A percentile compares a stretch with the other conserved stretches of the same genome.
Evolutionary conservation across 2,797 vertebrate genomes (phyloP).

Genomic region (Nasua narica): DNA sequence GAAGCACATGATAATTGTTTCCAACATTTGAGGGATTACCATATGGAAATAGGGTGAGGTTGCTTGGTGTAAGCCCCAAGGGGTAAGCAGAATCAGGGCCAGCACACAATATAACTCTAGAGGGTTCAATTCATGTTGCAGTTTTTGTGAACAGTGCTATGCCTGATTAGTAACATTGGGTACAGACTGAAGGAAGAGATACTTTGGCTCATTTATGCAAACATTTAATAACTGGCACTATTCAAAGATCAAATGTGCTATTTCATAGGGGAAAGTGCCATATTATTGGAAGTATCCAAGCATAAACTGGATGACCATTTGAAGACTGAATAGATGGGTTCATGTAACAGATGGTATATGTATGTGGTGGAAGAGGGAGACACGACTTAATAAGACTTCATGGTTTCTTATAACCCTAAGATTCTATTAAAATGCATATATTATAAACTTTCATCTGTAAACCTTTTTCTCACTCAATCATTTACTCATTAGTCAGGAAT

Average conservation of each 20-base stretch:
- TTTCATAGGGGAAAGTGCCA: not conserved
- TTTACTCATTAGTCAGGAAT: constrained; percentile 32
- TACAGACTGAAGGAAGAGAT: not conserved
- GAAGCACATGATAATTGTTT: not conserved
- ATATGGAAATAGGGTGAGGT: not conserved
- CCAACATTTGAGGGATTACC: not conserved
- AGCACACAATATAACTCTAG: not conserved
- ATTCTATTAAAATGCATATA: constrained; percentile 30
- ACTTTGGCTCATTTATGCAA: constrained; percentile 19
- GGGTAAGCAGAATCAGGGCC: not conserved
- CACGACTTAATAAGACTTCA: not conserved
- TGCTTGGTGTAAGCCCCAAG: not conserved
- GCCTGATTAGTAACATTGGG: not conserved
- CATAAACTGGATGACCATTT: constrained; percentile 19
- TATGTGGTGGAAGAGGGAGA: not conserved
- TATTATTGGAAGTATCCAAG: constrained; percentile 10
- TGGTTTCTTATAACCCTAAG: constrained; percentile 15
- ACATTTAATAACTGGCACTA: constrained; percentile 28
- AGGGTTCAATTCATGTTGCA: not conserved
- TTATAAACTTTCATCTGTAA: constrained; percentile 41
- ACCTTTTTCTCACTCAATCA: constrained; percentile 15
- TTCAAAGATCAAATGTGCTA: constrained; percentile 14
- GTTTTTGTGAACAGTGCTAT: not conserved
- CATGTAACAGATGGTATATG: not conserved
- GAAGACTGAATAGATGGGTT: not conserved